Evolutionary conservation across 2,888 invertebrate genomes (phyloP), one percentile per base, ranked within the genome.

Genomic region (Selenia dentaria): DNA sequence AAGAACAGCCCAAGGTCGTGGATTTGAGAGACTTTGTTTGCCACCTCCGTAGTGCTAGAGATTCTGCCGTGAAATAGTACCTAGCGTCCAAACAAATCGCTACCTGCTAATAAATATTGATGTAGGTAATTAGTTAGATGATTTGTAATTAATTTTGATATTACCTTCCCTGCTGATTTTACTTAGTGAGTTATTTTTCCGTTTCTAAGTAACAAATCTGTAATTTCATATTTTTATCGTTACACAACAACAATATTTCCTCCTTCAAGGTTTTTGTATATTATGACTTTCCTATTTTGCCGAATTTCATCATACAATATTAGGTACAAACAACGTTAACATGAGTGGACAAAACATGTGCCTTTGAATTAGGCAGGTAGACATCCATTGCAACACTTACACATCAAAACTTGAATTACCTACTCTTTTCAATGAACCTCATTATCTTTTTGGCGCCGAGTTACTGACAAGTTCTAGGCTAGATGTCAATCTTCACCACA

Each of bases 401-500:
- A 57, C 47, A 51, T 51, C 56, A 48, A 51, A 47, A 47, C 54
- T 54, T 52, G 46, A 51, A 51, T 52, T 42, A 16, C 3, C 16
- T 16, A 58, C 58, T 59, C 48, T 57, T 68, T 69, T 79, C 72
- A 81, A 82, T 77, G 65, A 71, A 70, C 69, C 67, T 81, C 75
- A 69, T 79, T 81, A 76, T 60, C 61, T 66, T 61, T 69, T 70
- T 69, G 63, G 58, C 59, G 53, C 49, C 45, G 42, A 55, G 53
- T 49, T 54, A 55, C 51, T 67, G 74, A 79, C 78, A 77, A 79
- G 79, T 79, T 80, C 77, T 76, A 73, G 77, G 78, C 65, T 67
- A 70, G 51, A 63, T 54, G 67, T 74, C 73, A 70, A 64, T 67
- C 62, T 57, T 42, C 28, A 36, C 45, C 41, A 51, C 39, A 46